phyloP scores from a whole-genome alignment of 1,140 invertebrate genomes.

The Drosophila jambulina region DNA sequence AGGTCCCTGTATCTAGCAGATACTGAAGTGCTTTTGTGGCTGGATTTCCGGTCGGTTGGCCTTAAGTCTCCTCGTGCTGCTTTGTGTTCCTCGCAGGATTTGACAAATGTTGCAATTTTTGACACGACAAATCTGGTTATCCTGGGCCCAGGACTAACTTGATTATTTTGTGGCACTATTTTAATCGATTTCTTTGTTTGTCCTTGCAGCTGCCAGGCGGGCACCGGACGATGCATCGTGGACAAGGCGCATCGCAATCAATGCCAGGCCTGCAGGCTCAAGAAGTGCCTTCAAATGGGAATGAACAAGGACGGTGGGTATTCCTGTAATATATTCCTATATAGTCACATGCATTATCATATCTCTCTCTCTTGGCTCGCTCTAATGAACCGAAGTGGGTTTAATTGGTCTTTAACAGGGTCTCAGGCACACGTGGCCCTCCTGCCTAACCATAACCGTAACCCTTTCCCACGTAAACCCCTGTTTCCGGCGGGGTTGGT shows the following conservation, averaged over 20 bases:
- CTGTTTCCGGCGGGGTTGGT: conserved; percentile 20
- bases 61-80: conserved; percentile 10
- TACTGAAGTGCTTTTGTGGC: conserved; percentile 58
- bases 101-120: conserved; percentile 84
- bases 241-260: conserved; percentile 99
- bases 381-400: conserved; percentile 76
- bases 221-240: conserved; percentile 97
- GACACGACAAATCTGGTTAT: conserved; percentile 67
- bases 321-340: not conserved
- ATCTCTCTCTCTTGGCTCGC: conserved; percentile 25
- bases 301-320: conserved; percentile 99
- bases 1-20: conserved; percentile 39
- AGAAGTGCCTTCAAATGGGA: conserved; percentile 99
- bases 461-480: conserved; percentile 47
- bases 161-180: conserved; percentile 50
- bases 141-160: conserved; percentile 45
- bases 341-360: conserved; percentile 37
- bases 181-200: conserved; percentile 45
- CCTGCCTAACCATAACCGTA: conserved; percentile 22
- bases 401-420: conserved; percentile 76
- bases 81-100: conserved; percentile 40
- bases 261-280: conserved; percentile 98
- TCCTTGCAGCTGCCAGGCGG: conserved; percentile 96
- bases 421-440: conserved; percentile 63
- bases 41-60: conserved; percentile 57